Base-by-base conservation (phyloP, 1,140 invertebrate species). In the Penaeus japonicus region DNA sequence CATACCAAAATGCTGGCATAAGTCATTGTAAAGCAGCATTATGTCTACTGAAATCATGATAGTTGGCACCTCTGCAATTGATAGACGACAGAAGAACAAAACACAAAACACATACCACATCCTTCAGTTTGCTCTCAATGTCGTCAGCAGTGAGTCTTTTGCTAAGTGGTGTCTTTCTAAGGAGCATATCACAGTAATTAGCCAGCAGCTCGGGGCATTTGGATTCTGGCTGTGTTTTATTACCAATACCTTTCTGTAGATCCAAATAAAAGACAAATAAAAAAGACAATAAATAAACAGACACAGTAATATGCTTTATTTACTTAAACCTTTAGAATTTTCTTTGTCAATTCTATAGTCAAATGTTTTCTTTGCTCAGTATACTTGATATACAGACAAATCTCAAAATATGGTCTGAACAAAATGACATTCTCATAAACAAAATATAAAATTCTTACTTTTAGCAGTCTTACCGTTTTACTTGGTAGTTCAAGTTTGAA, bases 111-210 rank as follows among this genome's bases (percentile, higher is more conserved):
- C 88, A 62, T 79, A 89, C 89, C 82, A 90, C 85, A 83, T 87
- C 88, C 57, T 82, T 90, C 53, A 90, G 55, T 73, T 90, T 90
- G 73, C 81, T 86, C 65, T 91, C 98, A 89, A 99, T 99, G 94
- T 99, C 98, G 93, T 99, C 99, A 87, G 97, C 98, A 4, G 98
- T 99, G 39, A 99, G 95, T 91, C 97, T 96, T 93, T 99, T 99
- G 93, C 98, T 99, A 84, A 99, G 94, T 35, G 97, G 97, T 70
- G 98, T 99, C 92, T 98, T 98, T 90, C 99, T 95, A 90, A 99
- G 94, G 91, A 99, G 93, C 96, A 99, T 98, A 96, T 99, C 99
- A 96, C 99, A 99, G 94, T 99, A 99, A 93, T 99, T 99, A 59
- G 99, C 99, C 91, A 99, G 93, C 77, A 99, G 94, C 93, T 99